Base-by-base conservation (phyloP, 2,888 invertebrate genomes). In the Cynaeus angustus region DNA sequence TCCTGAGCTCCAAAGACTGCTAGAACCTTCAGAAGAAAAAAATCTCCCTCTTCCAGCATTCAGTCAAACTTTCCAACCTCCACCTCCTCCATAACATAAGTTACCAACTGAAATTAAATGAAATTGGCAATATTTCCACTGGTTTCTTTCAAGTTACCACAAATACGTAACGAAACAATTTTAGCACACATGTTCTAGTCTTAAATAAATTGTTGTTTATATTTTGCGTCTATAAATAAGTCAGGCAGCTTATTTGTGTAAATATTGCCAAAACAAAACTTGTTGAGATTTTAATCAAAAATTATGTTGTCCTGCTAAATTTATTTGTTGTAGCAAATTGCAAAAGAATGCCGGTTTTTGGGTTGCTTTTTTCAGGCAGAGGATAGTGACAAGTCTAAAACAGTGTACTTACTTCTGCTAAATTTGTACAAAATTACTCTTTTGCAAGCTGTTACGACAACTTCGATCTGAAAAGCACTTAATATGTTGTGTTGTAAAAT, bases 41-140 rank as follows among this genome's bases (percentile, higher is more conserved):
- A 85, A 83, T 72, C 75, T 84, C 70, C 86, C 86, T 45, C 77
- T 87, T 72, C 86, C 87, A 33, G 85, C 86, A 37, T 87, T 87
- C 77, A 86, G 84, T 79, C 85, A 87, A 77, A 86, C 86, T 38
- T 87, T 87, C 78, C 86, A 86, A 74, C 83, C 85, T 53, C 85
- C 76, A 33, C 75, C 78, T 30, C 78, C 75, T 45, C 77, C 73
- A 50, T 67, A 58, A 48, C 12, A 55, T 33, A n/a, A 59, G 59
- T 59, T 59, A 59, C 59, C 59, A 46, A 59, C 59, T 46, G 45
- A 59, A 59, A 59, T 56, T 56, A 56, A 1, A 50, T 30, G 4
- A 38, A 55, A 46, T 53, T 53, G 55, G 58, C 52, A 58, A 66
- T 66, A 66, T 58, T 66, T 38, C 38, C 48, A 62, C 61, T 43